Evolutionary conservation across 2,888 invertebrate species (phyloP), one percentile per base, ranked within the genome.

Genomic region (Megaustenia siamemsis): DNA sequence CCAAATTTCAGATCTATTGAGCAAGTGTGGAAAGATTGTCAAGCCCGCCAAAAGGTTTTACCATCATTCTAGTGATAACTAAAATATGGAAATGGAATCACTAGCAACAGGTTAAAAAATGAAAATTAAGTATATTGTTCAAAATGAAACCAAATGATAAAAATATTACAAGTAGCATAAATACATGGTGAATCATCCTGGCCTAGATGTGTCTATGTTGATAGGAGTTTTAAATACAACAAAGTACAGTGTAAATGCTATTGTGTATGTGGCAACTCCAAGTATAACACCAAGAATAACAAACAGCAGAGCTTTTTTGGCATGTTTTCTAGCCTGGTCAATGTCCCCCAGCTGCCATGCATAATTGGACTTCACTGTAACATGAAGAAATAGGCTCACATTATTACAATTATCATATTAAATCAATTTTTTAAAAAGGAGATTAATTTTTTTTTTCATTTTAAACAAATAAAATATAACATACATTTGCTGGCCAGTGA

Each of bases 281-380:
- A 87, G 88, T 40, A 91, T 60, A 12, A 91, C 86, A 10, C 91
- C 92, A 82, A 88, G 78, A 35, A 92, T 89, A 60, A 89, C 90
- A 87, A 91, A 91, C 68, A 92, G 88, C 75, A 89, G 87, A 0
- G 92, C 92, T 53, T 83, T 88, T 86, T 88, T 91, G 32, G 91
- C 90, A 49, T 90, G 89, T 69, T 86, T 89, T 83, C 89, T 86
- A 24, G 91, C 88, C 49, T 89, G 86, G 12, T 88, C 86, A 69
- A 90, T 89, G 69, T 91, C 91, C 45, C 91, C 91, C 8, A 92
- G 86, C 83, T 91, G 90, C 92, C 92, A 92, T 0, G 92, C 92
- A 86, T 90, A 86, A 85, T 91, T 90, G 24, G 92, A 91, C 84
- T 91, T 91, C 43, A 90, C 92, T 92, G 90, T 80, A 90, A 92